Base-by-base conservation (phyloP, 2,113 vertebrate genomes). In the Alouatta palliata region DNA sequence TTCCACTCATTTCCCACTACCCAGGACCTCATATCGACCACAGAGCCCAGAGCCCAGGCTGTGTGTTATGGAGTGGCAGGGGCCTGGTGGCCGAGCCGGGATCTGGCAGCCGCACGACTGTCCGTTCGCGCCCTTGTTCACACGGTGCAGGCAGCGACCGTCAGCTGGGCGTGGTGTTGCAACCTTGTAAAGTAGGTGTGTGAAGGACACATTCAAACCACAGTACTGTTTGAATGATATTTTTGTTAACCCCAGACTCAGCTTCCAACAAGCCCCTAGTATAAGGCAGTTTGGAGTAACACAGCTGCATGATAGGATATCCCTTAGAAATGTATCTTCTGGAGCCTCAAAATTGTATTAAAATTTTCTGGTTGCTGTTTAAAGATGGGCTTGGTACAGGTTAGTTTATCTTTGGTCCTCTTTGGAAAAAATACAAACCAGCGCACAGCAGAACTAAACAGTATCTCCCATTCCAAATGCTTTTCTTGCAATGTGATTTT, bases 221-320 rank as follows among this genome's bases (percentile, higher is more conserved):
- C 8, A 73, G 70, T 37, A n/a, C 73, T 56, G 43, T 54, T 45
- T 68, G n/a, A 35, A 61, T 47, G 25, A 20, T 30, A 8, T 71
- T 52, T 82, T 58, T n/a, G 7, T 82, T 82, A 32, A 61, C 14
- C 52, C 52, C 30, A 84, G 52, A 85, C 23, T 25, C 37, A 45
- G 11, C 54, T 37, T 75, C 25, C 37, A 68, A 23, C 54, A 73
- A 83, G 19, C 47, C 49, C 21, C 58, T 73, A 21, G 43, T 37
- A 32, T 5, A 61, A 56, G 32, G 32, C 35, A 21, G 47, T 82
- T 83, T 35, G 83, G 37, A 73, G 23, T 52, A 56, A 35, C 85
- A 30, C 40, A 52, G 19, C 47, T 8, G 5, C 30, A 20, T 4
- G 2, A 0, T 1, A n/a, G 35, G 45, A 56, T 16, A n/a, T 6